Base-by-base conservation (phyloP, 2,797 vertebrate species). In the Amblyraja radiata region DNA sequence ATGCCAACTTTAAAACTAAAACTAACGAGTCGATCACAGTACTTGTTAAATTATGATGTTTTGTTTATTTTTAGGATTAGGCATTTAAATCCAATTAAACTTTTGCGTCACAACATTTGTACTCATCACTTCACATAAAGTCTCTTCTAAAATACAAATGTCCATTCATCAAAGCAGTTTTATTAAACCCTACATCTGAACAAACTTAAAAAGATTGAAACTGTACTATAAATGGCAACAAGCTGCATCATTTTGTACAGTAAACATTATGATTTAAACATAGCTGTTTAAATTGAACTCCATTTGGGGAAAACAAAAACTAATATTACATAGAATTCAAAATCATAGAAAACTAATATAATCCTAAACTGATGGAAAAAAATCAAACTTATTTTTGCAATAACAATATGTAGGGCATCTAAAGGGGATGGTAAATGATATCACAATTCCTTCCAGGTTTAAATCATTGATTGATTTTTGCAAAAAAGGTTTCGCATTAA, bases 221-320 rank as follows among this genome's bases (percentile, higher is more conserved):
- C 28, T 86, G 28, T 63, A 13, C 83, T 86, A 32, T 28, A 86
- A 63, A 32, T 65, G 28, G 28, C 28, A 18, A 14, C 25, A 86
- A 86, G 61, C 28, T 16, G 32, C 61, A 32, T 68, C 61, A 16
- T 88, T 88, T 88, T 14, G 16, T 18, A 65, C 61, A 68, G n/a
- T 68, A 65, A 88, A 68, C 84, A 18, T 65, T 63, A 63, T 68
- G 32, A 68, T n/a, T 86, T 61, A 88, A 63, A 18, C 10, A 32
- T n/a, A 65, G n/a, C 61, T 88, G 63, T 68, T 88, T 65, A 88
- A 88, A 65, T 21, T 88, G n/a, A 88, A 36, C 65, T 68, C n/a
- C 14, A n/a, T 86, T 88, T 74, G 18, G 71, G 21, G 71, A 23
- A 78, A 78, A 88, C n/a, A 36, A n/a, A 36, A 88, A 18, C 28